These are phyloP conservation scores for Chionomys nivalis DNA, from an alignment of 2,113 vertebrate genomes.

Conservation along the genomic window DNA sequence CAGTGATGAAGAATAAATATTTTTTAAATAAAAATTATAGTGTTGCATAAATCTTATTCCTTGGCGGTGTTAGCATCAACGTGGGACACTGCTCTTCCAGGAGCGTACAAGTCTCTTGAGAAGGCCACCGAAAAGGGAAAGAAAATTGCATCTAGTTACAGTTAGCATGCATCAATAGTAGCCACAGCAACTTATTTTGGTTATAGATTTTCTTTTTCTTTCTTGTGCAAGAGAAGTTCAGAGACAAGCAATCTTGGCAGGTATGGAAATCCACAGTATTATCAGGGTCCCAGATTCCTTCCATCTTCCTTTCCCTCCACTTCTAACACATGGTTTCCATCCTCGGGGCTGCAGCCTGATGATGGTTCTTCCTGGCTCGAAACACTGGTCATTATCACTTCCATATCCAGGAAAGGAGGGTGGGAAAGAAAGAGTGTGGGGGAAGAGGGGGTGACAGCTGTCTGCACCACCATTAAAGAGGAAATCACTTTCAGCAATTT, in stretches of 20 bases:
- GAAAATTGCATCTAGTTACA: background rate
- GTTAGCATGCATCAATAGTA: background rate
- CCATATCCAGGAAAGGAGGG: background rate
- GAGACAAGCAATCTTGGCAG: background rate
- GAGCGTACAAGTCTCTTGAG: background rate
- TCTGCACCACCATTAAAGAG: background rate
- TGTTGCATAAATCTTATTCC: conserved; percentile 63
- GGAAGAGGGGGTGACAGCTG: background rate
- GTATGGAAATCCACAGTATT: background rate
- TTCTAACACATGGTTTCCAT: background rate
- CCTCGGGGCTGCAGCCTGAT: background rate
- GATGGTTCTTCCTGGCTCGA: background rate
- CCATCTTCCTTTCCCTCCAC: background rate
- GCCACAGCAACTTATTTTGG: background rate
- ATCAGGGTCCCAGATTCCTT: background rate
- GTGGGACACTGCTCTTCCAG: background rate
- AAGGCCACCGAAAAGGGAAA: background rate
- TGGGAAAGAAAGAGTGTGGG: background rate
- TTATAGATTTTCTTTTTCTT: background rate
- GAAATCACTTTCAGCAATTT: background rate
- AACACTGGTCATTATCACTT: background rate
- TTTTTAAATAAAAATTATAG: background rate
- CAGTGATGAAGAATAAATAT: background rate
- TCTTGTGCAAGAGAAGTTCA: background rate
- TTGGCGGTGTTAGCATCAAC: conserved; percentile 51